Evolutionary conservation across 2,113 vertebrate species (phyloP).

Genomic region (Brachyistius frenatus): DNA sequence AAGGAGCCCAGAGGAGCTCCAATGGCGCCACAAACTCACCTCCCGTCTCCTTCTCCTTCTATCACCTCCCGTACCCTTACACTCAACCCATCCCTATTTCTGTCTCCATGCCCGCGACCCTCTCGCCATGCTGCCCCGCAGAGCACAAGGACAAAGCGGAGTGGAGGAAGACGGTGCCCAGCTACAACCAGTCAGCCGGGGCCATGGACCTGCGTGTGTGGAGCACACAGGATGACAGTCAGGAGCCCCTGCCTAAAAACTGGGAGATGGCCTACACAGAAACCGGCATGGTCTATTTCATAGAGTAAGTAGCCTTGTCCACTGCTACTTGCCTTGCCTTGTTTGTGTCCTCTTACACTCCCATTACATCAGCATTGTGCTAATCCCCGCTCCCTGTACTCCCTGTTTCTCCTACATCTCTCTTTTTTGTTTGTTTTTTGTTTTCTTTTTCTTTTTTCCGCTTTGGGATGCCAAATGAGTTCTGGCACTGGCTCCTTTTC

Average conservation of each 20-base stretch:
- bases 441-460: background rate
- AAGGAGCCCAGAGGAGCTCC: conserved; percentile 72
- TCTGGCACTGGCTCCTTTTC: conserved; percentile 23
- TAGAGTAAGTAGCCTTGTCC: conserved; percentile 90
- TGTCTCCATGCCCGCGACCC: conserved; percentile 68
- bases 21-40: conserved; percentile 71
- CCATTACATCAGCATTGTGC: conserved; percentile 35
- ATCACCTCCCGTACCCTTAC: conserved; percentile 64
- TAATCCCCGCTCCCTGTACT: conserved; percentile 10
- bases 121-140: conserved; percentile 73
- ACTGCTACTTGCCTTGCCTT: conserved; percentile 20
- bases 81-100: conserved; percentile 65
- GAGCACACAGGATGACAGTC: conserved; percentile 89
- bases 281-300: conserved; percentile 98
- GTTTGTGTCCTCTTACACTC: conserved; percentile 25
- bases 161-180: conserved; percentile 94
- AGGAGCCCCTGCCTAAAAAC: conserved; percentile 93
- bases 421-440: background rate
- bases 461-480: conserved; percentile 15
- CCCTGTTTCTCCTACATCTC: background rate
- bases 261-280: conserved; percentile 99
- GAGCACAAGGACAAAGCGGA: conserved; percentile 92
- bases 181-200: conserved; percentile 92
- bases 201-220: conserved; percentile 91
- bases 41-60: conserved; percentile 70